phyloP scores from a whole-genome alignment of 2,113 vertebrate genomes.

The Amazona guildingii region DNA sequence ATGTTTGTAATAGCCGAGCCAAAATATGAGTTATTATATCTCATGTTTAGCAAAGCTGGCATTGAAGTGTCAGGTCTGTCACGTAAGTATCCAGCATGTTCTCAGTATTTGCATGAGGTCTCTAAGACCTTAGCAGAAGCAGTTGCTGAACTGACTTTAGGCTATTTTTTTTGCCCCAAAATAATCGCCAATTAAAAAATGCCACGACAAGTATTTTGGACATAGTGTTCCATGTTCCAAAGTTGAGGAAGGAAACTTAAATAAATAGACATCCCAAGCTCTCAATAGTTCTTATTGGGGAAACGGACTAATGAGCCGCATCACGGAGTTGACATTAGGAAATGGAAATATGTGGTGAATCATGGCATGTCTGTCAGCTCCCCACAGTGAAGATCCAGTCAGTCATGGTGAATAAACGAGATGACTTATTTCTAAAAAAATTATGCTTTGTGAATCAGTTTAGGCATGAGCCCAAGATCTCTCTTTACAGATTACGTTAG shows the following conservation, averaged over 20 bases:
- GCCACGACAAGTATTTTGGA: background rate
- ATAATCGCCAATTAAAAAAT: slow-evolving; percentile 15
- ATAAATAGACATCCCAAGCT: background rate
- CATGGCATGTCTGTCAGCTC: slow-evolving; percentile 48
- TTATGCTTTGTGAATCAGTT: slow-evolving; percentile 1
- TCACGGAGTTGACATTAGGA: slow-evolving; percentile 12
- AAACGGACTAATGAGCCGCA: slow-evolving; percentile 27
- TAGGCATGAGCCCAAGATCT: background rate
- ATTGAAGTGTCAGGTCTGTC: background rate
- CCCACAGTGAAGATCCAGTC: slow-evolving; percentile 31
- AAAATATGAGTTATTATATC: background rate
- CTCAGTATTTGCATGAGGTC: background rate
- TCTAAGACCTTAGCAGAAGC: background rate
- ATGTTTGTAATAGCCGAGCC: background rate
- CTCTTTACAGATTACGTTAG: background rate
- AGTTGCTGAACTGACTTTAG: background rate
- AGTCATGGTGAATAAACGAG: slow-evolving; percentile 17
- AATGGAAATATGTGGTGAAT: slow-evolving; percentile 48
- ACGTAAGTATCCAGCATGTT: background rate
- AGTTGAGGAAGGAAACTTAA: background rate
- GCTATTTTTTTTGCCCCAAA: background rate
- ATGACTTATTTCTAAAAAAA: slow-evolving; percentile 8
- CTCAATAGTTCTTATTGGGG: background rate
- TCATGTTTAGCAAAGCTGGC: background rate
- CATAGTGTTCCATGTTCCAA: background rate